Evolutionary conservation across 1,140 invertebrate species (phyloP).

Genomic region (Orchestia grillus): DNA sequence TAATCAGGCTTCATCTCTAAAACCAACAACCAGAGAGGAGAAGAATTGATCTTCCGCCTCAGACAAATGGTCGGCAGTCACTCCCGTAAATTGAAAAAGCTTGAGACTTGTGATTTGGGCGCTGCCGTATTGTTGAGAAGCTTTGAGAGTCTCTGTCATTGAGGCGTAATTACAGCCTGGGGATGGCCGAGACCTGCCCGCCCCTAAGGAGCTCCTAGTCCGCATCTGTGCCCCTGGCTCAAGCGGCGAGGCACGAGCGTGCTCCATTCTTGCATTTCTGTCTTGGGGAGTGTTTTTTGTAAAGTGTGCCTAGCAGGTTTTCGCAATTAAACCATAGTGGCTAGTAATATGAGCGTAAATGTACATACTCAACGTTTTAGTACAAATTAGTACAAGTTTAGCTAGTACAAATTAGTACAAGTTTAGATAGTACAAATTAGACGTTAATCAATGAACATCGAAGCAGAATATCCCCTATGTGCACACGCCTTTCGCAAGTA

Average conservation of each 20-base stretch:
- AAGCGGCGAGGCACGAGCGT: neutral
- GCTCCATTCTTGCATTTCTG: neutral
- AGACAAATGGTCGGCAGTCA: constrained; percentile 50
- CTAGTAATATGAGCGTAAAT: too few species aligned
- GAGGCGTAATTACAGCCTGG: constrained; percentile 39
- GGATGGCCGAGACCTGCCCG: neutral
- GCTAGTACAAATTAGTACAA: too few species aligned
- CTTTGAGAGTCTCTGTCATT: constrained; percentile 49
- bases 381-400: too few species aligned
- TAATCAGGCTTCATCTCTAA: constrained; percentile 53
- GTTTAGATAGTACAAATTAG: too few species aligned
- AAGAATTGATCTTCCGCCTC: constrained; percentile 47
- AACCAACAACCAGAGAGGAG: constrained; percentile 48
- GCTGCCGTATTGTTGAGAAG: constrained; percentile 43
- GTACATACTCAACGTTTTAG: too few species aligned
- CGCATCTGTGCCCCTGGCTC: neutral
- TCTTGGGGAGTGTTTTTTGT: neutral
- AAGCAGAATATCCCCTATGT: too few species aligned
- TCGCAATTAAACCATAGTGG: too few species aligned
- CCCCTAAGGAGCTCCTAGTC: neutral
- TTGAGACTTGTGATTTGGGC: constrained; percentile 54
- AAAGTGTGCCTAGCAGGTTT: neutral
- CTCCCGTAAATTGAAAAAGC: constrained; percentile 54
- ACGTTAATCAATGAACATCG: too few species aligned
- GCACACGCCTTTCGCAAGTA: too few species aligned